phyloP scores from a whole-genome alignment of 2,888 invertebrate genomes.

The Trachelus troglodyta region DNA sequence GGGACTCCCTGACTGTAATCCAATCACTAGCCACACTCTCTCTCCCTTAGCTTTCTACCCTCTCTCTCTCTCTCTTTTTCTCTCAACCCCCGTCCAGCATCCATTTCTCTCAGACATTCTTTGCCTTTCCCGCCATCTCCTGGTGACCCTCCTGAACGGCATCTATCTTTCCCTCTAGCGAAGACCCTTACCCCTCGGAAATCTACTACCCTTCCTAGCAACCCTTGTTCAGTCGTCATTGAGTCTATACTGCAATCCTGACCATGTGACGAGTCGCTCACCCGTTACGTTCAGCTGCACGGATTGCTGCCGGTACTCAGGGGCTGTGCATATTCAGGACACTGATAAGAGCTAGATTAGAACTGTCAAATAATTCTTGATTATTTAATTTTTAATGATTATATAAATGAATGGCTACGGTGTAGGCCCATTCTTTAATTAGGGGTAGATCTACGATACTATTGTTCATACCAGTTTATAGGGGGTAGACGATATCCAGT shows the following conservation, averaged over 20 bases:
- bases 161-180: slow-evolving; percentile 6
- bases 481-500: not conserved
- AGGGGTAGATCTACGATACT: not conserved
- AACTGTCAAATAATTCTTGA: not conserved
- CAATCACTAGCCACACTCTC: slow-evolving; percentile 66
- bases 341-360: not conserved
- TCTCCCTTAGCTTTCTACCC: slow-evolving; percentile 36
- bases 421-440: not conserved
- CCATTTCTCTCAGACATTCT: slow-evolving; percentile 11
- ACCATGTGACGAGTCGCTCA: slow-evolving; percentile 37
- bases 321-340: slow-evolving; percentile 7
- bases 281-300: slow-evolving; percentile 16
- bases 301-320: slow-evolving; percentile 22
- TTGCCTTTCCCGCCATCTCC: slow-evolving; percentile 22
- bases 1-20: slow-evolving; percentile 67
- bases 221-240: slow-evolving; percentile 39
- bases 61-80: slow-evolving; percentile 12
- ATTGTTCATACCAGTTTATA: not conserved
- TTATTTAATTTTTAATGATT: not conserved
- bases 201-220: not conserved
- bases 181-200: not conserved
- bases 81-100: slow-evolving; percentile 7
- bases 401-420: not conserved
- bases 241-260: slow-evolving; percentile 44
- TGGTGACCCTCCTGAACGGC: not conserved